Percentiles rank a stretch among this genome's conserved stretches.
These are phyloP conservation scores for Aphaenogaster floridana DNA, from an alignment of 1,140 invertebrate genomes.

Conservation along the genomic window DNA sequence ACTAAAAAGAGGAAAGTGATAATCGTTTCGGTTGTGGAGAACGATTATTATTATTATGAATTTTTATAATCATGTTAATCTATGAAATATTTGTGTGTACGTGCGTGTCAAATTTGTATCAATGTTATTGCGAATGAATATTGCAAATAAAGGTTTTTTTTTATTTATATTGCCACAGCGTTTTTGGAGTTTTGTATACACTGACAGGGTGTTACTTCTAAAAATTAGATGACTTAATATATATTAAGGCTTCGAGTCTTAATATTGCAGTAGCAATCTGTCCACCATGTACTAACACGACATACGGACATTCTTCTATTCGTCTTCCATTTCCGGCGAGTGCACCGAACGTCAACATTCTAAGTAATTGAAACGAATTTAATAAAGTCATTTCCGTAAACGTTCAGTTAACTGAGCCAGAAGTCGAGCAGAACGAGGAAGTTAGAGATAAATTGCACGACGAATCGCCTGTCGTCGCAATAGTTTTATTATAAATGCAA, in stretches of 20 bases:
- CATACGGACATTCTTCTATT: neutral
- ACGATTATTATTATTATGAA: constrained; percentile 37
- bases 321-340: neutral
- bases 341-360: neutral
- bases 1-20: constrained; percentile 3
- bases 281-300: neutral
- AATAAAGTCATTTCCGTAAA: neutral
- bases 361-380: neutral
- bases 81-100: constrained; percentile 55
- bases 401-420: neutral
- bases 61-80: constrained; percentile 71
- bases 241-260: constrained; percentile 11
- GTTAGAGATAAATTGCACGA: neutral
- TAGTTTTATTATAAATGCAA: constrained; percentile 59
- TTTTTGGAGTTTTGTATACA: constrained; percentile 18
- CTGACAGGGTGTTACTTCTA: neutral
- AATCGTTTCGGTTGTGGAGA: constrained; percentile 35
- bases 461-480: neutral
- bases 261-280: neutral
- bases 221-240: neutral
- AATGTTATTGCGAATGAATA: constrained; percentile 73
- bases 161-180: constrained; percentile 56
- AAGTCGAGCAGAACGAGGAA: neutral
- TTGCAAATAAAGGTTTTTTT: constrained; percentile 74
- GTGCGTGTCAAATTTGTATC: constrained; percentile 67